phyloP scores from a whole-genome alignment of 2,888 invertebrate genomes.

The Oscheius sp. region DNA sequence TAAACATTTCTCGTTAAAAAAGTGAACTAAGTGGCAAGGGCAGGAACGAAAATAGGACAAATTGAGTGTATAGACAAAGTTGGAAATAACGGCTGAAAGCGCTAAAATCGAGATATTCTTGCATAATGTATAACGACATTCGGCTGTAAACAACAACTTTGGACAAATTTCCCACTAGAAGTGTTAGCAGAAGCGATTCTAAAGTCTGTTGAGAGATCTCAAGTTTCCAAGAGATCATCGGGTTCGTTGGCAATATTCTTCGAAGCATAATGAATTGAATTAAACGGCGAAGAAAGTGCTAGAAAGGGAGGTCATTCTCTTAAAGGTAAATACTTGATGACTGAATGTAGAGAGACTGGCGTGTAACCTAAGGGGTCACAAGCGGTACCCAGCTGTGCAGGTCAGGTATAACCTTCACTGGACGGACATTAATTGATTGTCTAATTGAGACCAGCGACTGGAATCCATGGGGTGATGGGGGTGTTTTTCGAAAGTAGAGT shows the following conservation, averaged over 20 bases:
- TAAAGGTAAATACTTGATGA: neutral
- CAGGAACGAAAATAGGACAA: no score
- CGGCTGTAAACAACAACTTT: no score
- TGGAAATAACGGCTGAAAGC: no score
- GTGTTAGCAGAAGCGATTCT: no score
- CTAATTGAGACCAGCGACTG: neutral
- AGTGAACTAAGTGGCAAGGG: no score
- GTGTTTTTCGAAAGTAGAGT: neutral
- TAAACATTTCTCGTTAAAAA: conserved; percentile 2
- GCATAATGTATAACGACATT: no score
- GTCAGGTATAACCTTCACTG: conserved; percentile 21
- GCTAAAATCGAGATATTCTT: no score
- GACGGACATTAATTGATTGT: conserved; percentile 12
- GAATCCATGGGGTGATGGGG: conserved; percentile 9
- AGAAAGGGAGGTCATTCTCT: neutral
- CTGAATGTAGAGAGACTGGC: neutral
- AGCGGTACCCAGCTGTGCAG: conserved; percentile 13
- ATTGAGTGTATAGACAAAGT: no score
- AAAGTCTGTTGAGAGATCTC: no score
- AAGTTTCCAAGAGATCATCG: no score
- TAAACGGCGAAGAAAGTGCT: conserved; percentile 2
- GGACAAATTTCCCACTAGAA: no score
- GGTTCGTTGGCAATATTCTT: neutral
- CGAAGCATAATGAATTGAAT: conserved; percentile 17
- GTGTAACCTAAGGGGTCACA: conserved; percentile 21